Conservation (phyloP, 1,140 invertebrate species). For the Paraescarpia echinospica region DNA sequence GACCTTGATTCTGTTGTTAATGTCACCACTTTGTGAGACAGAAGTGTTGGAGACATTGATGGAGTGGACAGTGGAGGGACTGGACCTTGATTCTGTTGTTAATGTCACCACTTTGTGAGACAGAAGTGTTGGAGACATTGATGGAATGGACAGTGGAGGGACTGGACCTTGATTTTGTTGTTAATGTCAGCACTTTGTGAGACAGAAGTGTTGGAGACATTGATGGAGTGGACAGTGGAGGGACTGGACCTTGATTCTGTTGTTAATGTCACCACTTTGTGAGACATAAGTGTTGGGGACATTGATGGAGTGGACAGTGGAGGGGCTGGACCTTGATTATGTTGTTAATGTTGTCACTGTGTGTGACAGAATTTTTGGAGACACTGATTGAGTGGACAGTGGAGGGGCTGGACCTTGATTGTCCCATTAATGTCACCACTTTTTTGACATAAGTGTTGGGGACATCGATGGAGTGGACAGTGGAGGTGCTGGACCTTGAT, state of each 20-base stretch:
- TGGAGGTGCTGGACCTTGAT: slow-evolving; percentile 80
- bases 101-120: slow-evolving; percentile 33
- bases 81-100: slow-evolving; percentile 80
- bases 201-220: neutral
- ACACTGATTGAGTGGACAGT: slow-evolving; percentile 68
- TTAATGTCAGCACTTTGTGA: neutral
- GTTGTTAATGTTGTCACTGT: neutral
- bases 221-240: neutral
- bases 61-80: slow-evolving; percentile 72
- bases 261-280: neutral
- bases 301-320: neutral
- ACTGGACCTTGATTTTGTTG: slow-evolving; percentile 78
- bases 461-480: slow-evolving; percentile 67
- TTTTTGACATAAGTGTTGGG: slow-evolving; percentile 58
- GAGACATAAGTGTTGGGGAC: neutral
- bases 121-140: slow-evolving; percentile 61
- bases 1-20: neutral
- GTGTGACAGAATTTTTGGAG: slow-evolving; percentile 43
- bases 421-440: slow-evolving; percentile 64
- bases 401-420: slow-evolving; percentile 79
- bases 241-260: neutral
- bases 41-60: slow-evolving; percentile 60
- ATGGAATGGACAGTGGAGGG: slow-evolving; percentile 73
- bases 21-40: slow-evolving; percentile 13
- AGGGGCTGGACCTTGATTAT: neutral